These are phyloP conservation scores for Gavia stellata DNA, from an alignment of 2,113 vertebrate species.

Conservation along the genomic window DNA sequence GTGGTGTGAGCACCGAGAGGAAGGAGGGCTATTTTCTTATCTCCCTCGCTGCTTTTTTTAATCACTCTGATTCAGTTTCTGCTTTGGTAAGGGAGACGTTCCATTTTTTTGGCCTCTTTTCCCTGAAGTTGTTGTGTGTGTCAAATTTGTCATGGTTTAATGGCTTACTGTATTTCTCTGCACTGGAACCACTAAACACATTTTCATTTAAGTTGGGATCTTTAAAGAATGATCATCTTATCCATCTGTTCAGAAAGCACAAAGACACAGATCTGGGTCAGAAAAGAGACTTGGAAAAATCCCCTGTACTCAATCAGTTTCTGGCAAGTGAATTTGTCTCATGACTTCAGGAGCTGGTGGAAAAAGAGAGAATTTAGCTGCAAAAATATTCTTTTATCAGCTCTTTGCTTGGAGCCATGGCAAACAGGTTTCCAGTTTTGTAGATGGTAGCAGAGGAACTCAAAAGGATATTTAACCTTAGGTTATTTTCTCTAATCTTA, in stretches of 20 bases:
- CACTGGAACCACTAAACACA: slow-evolving; percentile 41
- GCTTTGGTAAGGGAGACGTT: not conserved
- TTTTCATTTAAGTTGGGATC: slow-evolving; percentile 61
- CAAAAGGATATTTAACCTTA: slow-evolving; percentile 49
- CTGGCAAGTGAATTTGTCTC: slow-evolving; percentile 57
- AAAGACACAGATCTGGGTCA: slow-evolving; percentile 58
- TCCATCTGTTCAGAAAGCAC: slow-evolving; percentile 62
- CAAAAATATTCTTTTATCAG: slow-evolving; percentile 64
- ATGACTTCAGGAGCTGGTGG: slow-evolving; percentile 50
- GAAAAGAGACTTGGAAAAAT: slow-evolving; percentile 41
- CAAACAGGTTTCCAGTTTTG: slow-evolving; percentile 55
- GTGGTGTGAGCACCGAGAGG: not conserved
- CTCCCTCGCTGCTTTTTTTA: not conserved
- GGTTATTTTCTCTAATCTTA: slow-evolving; percentile 67
- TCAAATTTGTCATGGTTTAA: slow-evolving; percentile 57
- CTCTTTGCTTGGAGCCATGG: slow-evolving; percentile 50
- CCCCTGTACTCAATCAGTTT: slow-evolving; percentile 32
- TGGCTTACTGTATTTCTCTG: slow-evolving; percentile 47
- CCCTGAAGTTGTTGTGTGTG: slow-evolving; percentile 46
- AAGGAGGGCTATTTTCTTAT: not conserved
- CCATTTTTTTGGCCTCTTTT: slow-evolving; percentile 41
- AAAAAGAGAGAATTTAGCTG: slow-evolving; percentile 44
- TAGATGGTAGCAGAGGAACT: slow-evolving; percentile 13
- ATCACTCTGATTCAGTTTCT: not conserved
- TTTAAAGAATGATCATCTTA: slow-evolving; percentile 64